Percentiles rank a stretch among this genome's conserved stretches.
phyloP scores from a whole-genome alignment of 2,797 vertebrate genomes.

The Crocidura indochinensis region DNA sequence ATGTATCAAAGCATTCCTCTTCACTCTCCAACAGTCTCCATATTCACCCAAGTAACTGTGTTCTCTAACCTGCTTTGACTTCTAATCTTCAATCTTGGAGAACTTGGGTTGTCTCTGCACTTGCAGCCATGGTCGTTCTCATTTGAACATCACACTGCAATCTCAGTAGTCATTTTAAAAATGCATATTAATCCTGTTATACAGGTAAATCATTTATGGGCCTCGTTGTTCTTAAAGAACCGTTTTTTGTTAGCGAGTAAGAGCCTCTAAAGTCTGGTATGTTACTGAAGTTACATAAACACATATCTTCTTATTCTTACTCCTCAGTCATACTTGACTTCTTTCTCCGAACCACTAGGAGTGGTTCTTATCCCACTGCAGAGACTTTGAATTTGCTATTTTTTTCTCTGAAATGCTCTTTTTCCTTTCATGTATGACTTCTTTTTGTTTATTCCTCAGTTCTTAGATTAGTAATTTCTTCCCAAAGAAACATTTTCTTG shows the following conservation, averaged over 20 bases:
- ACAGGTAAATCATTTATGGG: neutral
- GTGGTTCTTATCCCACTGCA: neutral
- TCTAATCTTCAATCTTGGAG: no score
- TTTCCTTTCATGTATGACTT: neutral
- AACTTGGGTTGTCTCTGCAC: neutral
- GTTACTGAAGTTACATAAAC: neutral
- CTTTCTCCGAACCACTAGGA: neutral
- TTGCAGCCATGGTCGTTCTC: neutral
- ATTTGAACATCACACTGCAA: neutral
- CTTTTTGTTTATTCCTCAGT: neutral
- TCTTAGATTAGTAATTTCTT: neutral
- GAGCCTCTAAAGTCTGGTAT: neutral
- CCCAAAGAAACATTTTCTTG: neutral
- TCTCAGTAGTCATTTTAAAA: neutral
- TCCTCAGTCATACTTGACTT: neutral
- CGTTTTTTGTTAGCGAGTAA: neutral
- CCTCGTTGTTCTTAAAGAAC: neutral
- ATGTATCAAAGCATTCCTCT: neutral
- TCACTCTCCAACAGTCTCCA: neutral
- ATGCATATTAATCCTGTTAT: neutral
- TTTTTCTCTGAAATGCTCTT: neutral
- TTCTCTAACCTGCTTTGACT: neutral
- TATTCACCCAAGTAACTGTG: neutral
- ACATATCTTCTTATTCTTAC: neutral
- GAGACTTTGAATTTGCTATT: neutral